Evolutionary conservation across 2,113 vertebrate species (phyloP).

Genomic region (Atherinomorus stipes): DNA sequence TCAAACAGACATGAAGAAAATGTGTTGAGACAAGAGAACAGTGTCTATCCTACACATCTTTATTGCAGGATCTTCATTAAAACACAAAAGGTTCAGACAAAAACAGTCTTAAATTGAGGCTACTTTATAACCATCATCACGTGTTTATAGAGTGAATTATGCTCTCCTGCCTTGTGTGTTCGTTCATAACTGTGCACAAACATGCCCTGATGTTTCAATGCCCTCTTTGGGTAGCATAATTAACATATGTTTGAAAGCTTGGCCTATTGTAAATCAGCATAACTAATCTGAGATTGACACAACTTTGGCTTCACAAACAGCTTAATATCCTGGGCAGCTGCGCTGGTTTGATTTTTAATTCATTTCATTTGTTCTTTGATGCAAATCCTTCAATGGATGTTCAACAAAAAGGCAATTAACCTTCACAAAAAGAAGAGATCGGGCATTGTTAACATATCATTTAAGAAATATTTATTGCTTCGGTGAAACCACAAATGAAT

Average conservation of each 20-base stretch:
- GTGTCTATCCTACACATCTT: too few species aligned
- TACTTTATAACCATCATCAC: background rate
- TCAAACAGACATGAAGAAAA: background rate
- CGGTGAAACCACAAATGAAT: conserved; percentile 22
- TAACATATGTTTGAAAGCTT: conserved; percentile 25
- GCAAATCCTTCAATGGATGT: conserved; percentile 34
- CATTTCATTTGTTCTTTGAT: conserved; percentile 24
- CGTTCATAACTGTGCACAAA: conserved; percentile 41
- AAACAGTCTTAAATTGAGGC: background rate
- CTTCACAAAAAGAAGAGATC: conserved; percentile 14
- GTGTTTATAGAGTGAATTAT: background rate
- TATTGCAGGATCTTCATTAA: too few species aligned
- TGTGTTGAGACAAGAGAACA: background rate
- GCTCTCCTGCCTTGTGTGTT: background rate
- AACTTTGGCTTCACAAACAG: conserved; percentile 18
- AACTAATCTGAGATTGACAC: conserved; percentile 39
- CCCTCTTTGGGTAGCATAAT: conserved; percentile 9
- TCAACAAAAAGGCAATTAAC: conserved; percentile 21
- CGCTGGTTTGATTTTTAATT: conserved; percentile 29
- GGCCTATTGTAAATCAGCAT: conserved; percentile 36
- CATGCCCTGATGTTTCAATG: conserved; percentile 12
- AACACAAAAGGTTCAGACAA: too few species aligned
- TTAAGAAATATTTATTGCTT: conserved; percentile 24
- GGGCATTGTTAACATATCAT: conserved; percentile 30
- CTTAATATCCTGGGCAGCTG: conserved; percentile 41